Conservation (phyloP, 2,888 invertebrate genomes). For the Melinaea marsaeus region DNA sequence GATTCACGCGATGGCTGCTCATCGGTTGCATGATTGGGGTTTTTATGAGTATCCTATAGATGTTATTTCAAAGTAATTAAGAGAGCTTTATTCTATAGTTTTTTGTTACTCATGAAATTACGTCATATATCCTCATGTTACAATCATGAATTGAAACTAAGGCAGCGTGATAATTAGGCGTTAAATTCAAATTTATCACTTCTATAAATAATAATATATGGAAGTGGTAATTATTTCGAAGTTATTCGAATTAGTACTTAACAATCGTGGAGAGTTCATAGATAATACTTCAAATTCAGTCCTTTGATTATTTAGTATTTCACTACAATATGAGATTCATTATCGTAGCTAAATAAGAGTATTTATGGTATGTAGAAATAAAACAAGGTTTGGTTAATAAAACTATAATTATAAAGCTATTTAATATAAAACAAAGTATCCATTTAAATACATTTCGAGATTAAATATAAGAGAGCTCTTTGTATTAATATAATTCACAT, state of each 20-base stretch:
- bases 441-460: background rate
- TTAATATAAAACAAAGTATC: conserved; percentile 5
- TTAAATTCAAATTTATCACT: background rate
- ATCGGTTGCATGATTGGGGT: conserved; percentile 35
- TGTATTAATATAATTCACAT: conserved; percentile 3
- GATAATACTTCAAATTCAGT: no score
- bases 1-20: conserved; percentile 44
- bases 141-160: background rate
- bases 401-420: conserved; percentile 8
- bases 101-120: conserved; percentile 13
- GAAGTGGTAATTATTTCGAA: background rate
- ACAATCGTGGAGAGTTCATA: no score
- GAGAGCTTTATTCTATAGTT: conserved; percentile 3
- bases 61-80: background rate
- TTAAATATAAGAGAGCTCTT: conserved; percentile 7
- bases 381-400: conserved; percentile 1
- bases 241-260: background rate
- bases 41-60: conserved; percentile 21
- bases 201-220: background rate
- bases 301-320: no score
- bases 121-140: conserved; percentile 8
- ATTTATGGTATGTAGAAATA: background rate
- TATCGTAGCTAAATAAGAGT: background rate
- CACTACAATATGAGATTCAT: background rate
- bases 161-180: background rate